Percentiles rank a stretch among this genome's conserved stretches.
These are phyloP conservation scores for Archips crataeganus DNA, from an alignment of 2,888 invertebrate genomes.

Conservation along the genomic window DNA sequence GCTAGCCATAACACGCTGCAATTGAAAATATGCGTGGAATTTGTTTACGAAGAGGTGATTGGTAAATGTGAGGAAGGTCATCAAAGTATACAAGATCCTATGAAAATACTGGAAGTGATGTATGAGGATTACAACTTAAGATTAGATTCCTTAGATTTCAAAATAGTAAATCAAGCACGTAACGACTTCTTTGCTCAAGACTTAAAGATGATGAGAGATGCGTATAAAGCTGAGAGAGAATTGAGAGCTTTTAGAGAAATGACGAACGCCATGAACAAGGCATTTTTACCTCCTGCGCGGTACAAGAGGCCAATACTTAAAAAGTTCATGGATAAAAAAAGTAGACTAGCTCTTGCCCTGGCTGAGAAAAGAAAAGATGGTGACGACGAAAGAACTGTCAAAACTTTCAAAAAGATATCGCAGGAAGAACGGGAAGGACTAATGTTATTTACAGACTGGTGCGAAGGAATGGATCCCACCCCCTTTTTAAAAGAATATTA, in stretches of 20 bases:
- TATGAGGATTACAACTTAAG: slow-evolving; percentile 79
- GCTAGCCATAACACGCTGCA: slow-evolving; percentile 74
- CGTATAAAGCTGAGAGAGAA: slow-evolving; percentile 74
- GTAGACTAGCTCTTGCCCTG: slow-evolving; percentile 56
- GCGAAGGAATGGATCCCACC: slow-evolving; percentile 72
- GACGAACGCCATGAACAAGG: slow-evolving; percentile 79
- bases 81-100: slow-evolving; percentile 72
- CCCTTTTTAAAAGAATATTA: slow-evolving; percentile 71
- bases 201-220: slow-evolving; percentile 75
- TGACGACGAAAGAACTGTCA: slow-evolving; percentile 54
- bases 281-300: slow-evolving; percentile 71
- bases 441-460: slow-evolving; percentile 76
- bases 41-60: slow-evolving; percentile 78
- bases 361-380: slow-evolving; percentile 56
- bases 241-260: slow-evolving; percentile 74
- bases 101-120: slow-evolving; percentile 79
- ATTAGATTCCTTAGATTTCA: slow-evolving; percentile 75
- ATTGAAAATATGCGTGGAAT: slow-evolving; percentile 79
- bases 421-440: slow-evolving; percentile 71
- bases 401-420: slow-evolving; percentile 63
- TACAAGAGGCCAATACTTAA: slow-evolving; percentile 65
- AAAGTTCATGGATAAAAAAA: slow-evolving; percentile 72
- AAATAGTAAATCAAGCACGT: slow-evolving; percentile 74
- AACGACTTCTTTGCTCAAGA: slow-evolving; percentile 77
- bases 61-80: slow-evolving; percentile 82